phyloP scores from a whole-genome alignment of 2,113 vertebrate species.

The Ginglymostoma cirratum region DNA sequence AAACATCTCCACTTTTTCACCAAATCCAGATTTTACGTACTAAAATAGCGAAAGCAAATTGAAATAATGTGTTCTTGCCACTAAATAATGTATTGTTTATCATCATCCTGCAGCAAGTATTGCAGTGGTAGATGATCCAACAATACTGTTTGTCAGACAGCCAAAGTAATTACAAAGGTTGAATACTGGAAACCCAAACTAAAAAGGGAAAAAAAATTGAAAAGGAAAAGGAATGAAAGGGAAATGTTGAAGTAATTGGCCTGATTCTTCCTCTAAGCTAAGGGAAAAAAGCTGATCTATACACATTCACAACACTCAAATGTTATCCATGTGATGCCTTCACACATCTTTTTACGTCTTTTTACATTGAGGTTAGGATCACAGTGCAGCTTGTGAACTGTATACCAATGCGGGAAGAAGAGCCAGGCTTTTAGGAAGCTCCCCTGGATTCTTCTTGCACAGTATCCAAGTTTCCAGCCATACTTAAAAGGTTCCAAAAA shows the following conservation, averaged over 20 bases:
- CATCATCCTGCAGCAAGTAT: neutral
- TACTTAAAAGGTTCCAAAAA: no score
- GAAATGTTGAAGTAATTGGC: neutral
- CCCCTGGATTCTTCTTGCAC: no score
- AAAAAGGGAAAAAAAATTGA: no score
- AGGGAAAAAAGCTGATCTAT: neutral
- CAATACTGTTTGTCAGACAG: neutral
- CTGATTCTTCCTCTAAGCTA: neutral
- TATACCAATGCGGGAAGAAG: no score
- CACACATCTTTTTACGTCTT: no score
- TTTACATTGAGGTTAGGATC: no score
- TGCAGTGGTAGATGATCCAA: neutral
- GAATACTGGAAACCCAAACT: no score
- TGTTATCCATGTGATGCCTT: neutral
- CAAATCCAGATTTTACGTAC: neutral
- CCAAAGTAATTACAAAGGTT: neutral
- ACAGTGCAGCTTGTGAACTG: no score
- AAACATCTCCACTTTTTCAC: neutral
- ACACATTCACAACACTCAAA: neutral
- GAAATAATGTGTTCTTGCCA: neutral
- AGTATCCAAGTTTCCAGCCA: no score
- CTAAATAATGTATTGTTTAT: neutral
- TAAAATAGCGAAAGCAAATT: conserved; percentile 14
- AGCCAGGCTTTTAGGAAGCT: no score
- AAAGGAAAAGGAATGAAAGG: no score